Percentiles rank a stretch among this genome's conserved stretches.
Evolutionary conservation across 2,113 vertebrate species (phyloP).

Genomic region (Macroglossus sobrinus): DNA sequence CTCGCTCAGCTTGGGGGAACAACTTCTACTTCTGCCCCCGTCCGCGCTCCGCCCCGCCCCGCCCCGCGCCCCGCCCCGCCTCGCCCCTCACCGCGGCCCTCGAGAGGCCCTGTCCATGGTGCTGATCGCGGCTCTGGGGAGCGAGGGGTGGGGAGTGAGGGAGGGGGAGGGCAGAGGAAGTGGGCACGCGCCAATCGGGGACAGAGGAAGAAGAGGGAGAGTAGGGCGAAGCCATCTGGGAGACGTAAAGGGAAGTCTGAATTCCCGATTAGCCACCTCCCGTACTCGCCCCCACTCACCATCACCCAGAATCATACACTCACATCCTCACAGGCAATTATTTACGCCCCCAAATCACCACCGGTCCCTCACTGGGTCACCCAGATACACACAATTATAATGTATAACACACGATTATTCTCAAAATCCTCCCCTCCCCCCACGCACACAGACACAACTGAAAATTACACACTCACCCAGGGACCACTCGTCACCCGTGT

Average conservation of each 20-base stretch:
- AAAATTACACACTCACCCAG: not conserved
- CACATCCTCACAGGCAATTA: not conserved
- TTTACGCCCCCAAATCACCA: not conserved
- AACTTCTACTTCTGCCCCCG: not conserved
- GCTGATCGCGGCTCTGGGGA: slow-evolving; percentile 63
- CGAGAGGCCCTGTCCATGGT: slow-evolving; percentile 71
- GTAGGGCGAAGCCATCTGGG: not conserved
- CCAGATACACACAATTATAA: not conserved
- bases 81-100: slow-evolving; percentile 59
- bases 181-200: not conserved
- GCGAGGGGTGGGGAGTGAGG: not conserved
- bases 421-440: not conserved
- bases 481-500: not conserved
- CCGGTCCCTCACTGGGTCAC: not conserved
- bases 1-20: not conserved
- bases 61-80: slow-evolving; percentile 16
- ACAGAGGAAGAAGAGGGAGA: not conserved
- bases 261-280: not conserved
- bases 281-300: not conserved
- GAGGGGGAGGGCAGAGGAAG: not conserved
- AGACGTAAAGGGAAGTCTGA: not conserved
- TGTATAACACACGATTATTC: not conserved
- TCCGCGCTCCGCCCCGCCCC: not conserved
- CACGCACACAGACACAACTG: not conserved
- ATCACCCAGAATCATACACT: not conserved